Conservation (phyloP, 2,888 invertebrate species). For the Digitonthophagus gazella region DNA sequence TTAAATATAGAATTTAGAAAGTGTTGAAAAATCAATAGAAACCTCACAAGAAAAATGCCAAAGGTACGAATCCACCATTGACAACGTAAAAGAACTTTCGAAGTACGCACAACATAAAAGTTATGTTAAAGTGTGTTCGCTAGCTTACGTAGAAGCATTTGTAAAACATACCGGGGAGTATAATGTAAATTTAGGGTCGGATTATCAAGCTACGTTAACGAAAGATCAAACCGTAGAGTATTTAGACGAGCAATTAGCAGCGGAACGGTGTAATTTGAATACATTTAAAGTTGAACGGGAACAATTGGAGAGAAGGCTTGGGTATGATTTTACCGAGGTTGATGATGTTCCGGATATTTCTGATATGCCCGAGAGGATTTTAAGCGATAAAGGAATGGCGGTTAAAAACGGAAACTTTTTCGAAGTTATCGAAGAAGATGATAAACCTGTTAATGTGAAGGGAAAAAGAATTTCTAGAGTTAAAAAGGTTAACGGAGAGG, state of each 20-base stretch:
- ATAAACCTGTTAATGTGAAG: neutral
- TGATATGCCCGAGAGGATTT: constrained; percentile 24
- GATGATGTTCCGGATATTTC: constrained; percentile 22
- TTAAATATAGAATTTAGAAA: constrained; percentile 3
- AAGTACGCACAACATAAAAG: constrained; percentile 20
- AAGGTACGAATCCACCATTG: constrained; percentile 16
- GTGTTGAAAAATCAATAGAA: neutral
- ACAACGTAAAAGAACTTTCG: constrained; percentile 16
- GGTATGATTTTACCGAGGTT: constrained; percentile 16
- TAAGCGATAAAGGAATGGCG: constrained; percentile 23
- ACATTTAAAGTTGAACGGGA: constrained; percentile 18
- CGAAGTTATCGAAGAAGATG: constrained; percentile 25
- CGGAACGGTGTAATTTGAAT: constrained; percentile 16
- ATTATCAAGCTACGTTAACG: constrained; percentile 25
- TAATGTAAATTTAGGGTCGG: constrained; percentile 23
- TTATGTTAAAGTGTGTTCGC: constrained; percentile 21
- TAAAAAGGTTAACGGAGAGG: constrained; percentile 2
- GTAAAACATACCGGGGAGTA: constrained; percentile 27
- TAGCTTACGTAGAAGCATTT: constrained; percentile 21
- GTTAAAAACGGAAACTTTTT: constrained; percentile 25
- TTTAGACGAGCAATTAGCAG: constrained; percentile 22
- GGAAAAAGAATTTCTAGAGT: constrained; percentile 22
- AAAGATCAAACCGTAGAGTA: constrained; percentile 25
- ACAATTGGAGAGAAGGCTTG: constrained; percentile 21
- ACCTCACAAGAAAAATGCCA: neutral